Percentiles rank a stretch among this genome's conserved stretches.
Conservation (phyloP, 1,140 invertebrate species). For the Sitodiplosis mosellana region DNA sequence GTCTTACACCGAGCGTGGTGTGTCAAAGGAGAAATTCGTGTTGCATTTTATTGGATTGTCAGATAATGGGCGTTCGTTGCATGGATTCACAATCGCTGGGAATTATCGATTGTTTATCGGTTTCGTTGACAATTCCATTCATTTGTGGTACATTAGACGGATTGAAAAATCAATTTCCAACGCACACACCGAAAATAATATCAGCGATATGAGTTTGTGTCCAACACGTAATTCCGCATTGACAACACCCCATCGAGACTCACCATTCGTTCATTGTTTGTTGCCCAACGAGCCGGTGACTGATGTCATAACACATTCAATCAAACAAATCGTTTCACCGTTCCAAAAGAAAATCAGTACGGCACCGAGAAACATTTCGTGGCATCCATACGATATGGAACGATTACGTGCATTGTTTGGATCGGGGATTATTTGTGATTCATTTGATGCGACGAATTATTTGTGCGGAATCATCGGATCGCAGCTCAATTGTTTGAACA, state of each 20-base stretch:
- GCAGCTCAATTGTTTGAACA: not conserved
- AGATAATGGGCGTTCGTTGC: conserved; percentile 69
- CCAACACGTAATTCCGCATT: conserved; percentile 37
- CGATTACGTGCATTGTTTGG: conserved; percentile 15
- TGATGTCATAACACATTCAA: conserved; percentile 14
- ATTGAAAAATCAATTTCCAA: conserved; percentile 70
- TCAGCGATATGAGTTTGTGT: conserved; percentile 69
- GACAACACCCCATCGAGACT: conserved; percentile 19
- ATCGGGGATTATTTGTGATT: conserved; percentile 1
- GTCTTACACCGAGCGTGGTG: conserved; percentile 46
- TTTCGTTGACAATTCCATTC: conserved; percentile 59
- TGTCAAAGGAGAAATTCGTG: conserved; percentile 18
- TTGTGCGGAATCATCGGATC: not conserved
- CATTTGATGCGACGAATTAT: conserved; percentile 4
- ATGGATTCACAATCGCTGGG: conserved; percentile 60
- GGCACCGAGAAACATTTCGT: conserved; percentile 12
- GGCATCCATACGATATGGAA: conserved; percentile 21
- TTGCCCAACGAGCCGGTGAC: conserved; percentile 12
- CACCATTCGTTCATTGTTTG: conserved; percentile 18
- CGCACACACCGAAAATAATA: conserved; percentile 45
- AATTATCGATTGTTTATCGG: conserved; percentile 63
- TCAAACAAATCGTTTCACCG: conserved; percentile 20
- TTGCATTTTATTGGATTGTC: conserved; percentile 39
- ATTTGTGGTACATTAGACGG: conserved; percentile 64
- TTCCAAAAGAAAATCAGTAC: conserved; percentile 16